Evolutionary conservation across 2,888 invertebrate genomes (phyloP), one percentile per base, ranked within the genome.

Genomic region (Miltochrista miniata): DNA sequence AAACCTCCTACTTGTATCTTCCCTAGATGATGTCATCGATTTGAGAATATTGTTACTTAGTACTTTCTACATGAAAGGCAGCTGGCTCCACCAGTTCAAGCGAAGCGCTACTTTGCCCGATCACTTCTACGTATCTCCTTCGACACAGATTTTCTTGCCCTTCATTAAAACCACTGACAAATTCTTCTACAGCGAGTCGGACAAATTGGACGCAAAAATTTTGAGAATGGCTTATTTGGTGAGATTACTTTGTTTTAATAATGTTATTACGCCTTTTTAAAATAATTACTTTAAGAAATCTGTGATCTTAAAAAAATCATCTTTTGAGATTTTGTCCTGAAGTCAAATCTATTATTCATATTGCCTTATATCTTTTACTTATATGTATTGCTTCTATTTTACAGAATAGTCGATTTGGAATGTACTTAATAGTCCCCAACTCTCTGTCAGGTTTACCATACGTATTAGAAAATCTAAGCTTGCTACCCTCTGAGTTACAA

Each of bases 31-130:
- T 53, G 72, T 96, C 0, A 71, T 92, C 24, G 90, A 93, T 45
- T 93, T 94, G 15, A 90, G 95, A 1, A 92, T 97, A 76, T 66
- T 97, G 37, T 81, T 96, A 38, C 88, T 95, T 30, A 97, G 96
- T 81, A 95, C 96, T 0, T 85, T 97, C 31, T 97, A 94, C 85
- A 97, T 97, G 90, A 95, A 96, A 76, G 97, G 97, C 0, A 87
- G 93, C 0, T 97, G 97, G 97, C 88, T 93, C 0, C 90, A 93
- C 55, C 94, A 93, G 66, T 97, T 97, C 73, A 85, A 93, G 0
- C 90, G 92, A 13, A 93, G 93, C 53, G 83, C 87, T 0, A 96
- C 96, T 0, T 87, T 81, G 48, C 60, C 79, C 0, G 93, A 90
- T 0, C 79, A 83, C 3, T 98, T 98, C 85, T 93, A 93, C 71